Percentiles rank a stretch among this genome's conserved stretches.
phyloP scores from a whole-genome alignment of 2,797 vertebrate genomes.

The Sebastolobus alascanus region DNA sequence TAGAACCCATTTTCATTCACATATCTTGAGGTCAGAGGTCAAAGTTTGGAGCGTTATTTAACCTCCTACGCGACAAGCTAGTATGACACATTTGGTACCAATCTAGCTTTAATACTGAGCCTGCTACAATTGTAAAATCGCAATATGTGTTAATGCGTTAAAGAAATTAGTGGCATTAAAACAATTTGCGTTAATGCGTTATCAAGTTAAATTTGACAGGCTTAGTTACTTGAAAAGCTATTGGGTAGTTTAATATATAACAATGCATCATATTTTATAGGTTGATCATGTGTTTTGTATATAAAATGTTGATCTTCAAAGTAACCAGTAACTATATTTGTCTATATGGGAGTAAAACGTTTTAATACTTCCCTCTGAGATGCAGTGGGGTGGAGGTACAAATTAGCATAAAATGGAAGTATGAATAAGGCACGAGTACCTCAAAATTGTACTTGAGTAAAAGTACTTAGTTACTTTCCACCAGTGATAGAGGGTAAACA shows the following conservation, averaged over 20 bases:
- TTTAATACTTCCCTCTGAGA: background rate
- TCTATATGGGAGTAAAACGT: background rate
- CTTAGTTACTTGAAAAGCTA: background rate
- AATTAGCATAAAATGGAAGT: background rate
- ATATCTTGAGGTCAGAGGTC: too few relatives aligned
- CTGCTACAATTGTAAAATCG: too few relatives aligned
- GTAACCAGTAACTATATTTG: background rate
- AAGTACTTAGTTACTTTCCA: constrained; percentile 13
- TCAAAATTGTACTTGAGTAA: background rate
- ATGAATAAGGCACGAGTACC: background rate
- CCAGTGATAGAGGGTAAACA: background rate
- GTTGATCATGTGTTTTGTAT: background rate
- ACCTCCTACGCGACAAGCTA: too few relatives aligned
- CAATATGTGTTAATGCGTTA: too few relatives aligned
- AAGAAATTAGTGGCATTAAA: too few relatives aligned
- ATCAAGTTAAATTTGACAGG: too few relatives aligned
- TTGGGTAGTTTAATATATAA: background rate
- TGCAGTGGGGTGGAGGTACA: background rate
- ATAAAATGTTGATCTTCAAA: background rate
- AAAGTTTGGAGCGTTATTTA: too few relatives aligned
- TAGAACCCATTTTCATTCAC: too few relatives aligned
- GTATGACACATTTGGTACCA: too few relatives aligned
- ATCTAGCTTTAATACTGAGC: too few relatives aligned
- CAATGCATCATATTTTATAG: background rate
- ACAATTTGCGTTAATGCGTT: too few relatives aligned